Evolutionary conservation across 2,888 invertebrate genomes (phyloP).

Genomic region (Eupithecia subfuscata): DNA sequence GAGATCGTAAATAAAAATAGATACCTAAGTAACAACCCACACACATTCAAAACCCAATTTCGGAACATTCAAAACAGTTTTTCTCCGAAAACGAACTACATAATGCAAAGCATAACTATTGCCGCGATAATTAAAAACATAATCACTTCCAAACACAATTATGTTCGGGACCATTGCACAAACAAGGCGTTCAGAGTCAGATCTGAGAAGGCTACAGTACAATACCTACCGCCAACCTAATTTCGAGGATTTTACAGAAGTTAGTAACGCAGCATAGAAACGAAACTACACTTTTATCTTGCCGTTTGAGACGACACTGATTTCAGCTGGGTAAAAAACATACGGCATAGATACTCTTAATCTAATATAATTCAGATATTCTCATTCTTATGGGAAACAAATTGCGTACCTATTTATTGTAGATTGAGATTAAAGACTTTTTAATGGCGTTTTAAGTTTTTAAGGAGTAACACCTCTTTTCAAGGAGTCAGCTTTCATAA

Average conservation of each 20-base stretch:
- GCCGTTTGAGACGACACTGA: background rate
- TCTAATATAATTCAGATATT: background rate
- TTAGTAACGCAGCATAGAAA: conserved; percentile 8
- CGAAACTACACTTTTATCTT: conserved; percentile 15
- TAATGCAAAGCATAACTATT: conserved; percentile 19
- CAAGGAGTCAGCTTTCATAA: background rate
- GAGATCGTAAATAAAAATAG: background rate
- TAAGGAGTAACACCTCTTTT: background rate
- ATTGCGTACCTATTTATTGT: background rate
- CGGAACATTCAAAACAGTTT: conserved; percentile 8
- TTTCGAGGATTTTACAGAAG: conserved; percentile 23
- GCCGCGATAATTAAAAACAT: conserved; percentile 33
- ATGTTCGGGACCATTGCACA: conserved; percentile 35
- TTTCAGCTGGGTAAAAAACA: background rate
- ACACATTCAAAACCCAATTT: background rate
- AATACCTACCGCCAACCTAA: conserved; percentile 40
- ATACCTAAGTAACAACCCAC: background rate
- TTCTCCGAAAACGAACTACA: conserved; percentile 23
- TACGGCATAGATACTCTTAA: background rate
- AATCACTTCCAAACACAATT: conserved; percentile 32
- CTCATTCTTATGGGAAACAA: background rate
- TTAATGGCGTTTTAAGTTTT: too few species aligned
- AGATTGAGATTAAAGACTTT: background rate
- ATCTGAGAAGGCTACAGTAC: conserved; percentile 26
- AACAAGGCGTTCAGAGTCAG: conserved; percentile 31